Evolutionary conservation across 1,140 invertebrate genomes (phyloP).

Genomic region (Laupala kohalensis): DNA sequence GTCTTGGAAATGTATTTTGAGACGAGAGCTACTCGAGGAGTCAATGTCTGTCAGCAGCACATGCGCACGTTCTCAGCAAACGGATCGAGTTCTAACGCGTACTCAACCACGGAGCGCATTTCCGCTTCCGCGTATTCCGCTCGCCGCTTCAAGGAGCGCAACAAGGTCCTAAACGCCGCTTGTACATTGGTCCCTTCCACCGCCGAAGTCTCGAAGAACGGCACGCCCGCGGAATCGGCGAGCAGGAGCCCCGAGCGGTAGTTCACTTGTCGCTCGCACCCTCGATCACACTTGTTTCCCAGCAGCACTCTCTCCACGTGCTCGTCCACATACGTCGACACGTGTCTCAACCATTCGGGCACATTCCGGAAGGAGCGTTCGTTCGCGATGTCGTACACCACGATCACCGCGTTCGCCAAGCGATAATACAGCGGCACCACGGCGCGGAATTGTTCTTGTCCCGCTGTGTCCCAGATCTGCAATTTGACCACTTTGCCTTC

Average conservation of each 20-base stretch:
- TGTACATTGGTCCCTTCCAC: constrained; percentile 89
- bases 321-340: not conserved
- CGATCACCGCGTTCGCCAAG: not conserved
- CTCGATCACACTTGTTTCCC: not conserved
- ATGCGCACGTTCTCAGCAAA: not conserved
- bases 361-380: not conserved
- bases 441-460: not conserved
- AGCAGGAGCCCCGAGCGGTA: not conserved
- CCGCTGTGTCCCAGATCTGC: not conserved
- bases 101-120: not conserved
- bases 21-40: too few species aligned
- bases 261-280: not conserved
- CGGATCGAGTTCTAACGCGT: not conserved
- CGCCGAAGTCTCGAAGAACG: constrained; percentile 78
- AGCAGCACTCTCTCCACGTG: not conserved
- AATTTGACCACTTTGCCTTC: not conserved
- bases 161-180: constrained; percentile 52
- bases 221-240: constrained; percentile 37
- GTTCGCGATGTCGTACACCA: not conserved
- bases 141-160: not conserved
- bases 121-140: not conserved
- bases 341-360: not conserved
- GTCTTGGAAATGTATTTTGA: too few species aligned
- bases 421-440: not conserved
- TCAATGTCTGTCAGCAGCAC: not conserved